Conservation (phyloP, 2,888 invertebrate species). For the Flabesymbios commensalis region DNA sequence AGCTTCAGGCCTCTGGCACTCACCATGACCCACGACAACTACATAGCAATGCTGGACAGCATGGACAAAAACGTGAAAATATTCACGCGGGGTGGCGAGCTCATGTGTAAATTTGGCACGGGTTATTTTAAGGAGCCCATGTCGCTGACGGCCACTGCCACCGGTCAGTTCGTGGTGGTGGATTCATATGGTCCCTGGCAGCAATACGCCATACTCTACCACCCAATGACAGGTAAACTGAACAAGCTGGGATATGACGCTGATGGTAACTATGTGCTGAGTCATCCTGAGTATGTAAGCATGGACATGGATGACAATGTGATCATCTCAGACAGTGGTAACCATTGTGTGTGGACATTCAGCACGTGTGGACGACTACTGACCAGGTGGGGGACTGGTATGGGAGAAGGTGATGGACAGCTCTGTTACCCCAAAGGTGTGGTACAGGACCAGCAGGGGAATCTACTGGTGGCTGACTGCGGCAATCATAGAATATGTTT, state of each 20-base stretch:
- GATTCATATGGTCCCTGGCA: not conserved
- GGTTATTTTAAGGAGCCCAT: slow-evolving; percentile 10
- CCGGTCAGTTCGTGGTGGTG: slow-evolving; percentile 8
- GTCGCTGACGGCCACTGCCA: not conserved
- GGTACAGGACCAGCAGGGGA: not conserved
- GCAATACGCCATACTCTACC: not conserved
- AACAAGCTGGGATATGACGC: not conserved
- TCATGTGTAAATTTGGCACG: slow-evolving; percentile 12
- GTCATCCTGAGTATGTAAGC: not conserved
- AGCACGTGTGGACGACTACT: not conserved
- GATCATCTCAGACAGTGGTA: slow-evolving; percentile 5
- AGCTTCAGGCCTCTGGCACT: not conserved
- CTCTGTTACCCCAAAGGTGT: slow-evolving; percentile 9
- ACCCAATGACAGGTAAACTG: slow-evolving; percentile 9
- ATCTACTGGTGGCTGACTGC: slow-evolving; percentile 9
- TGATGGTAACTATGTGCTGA: not conserved
- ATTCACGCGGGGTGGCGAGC: slow-evolving; percentile 1
- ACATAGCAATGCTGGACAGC: not conserved
- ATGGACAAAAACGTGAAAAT: slow-evolving; percentile 11
- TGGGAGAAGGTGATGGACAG: slow-evolving; percentile 1
- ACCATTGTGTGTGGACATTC: slow-evolving; percentile 10
- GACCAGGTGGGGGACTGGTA: not conserved
- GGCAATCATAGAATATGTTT: slow-evolving; percentile 7
- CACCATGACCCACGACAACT: slow-evolving; percentile 6
- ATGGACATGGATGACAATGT: not conserved